phyloP scores from a whole-genome alignment of 1,140 invertebrate species.

The Diorhabda carinulata region DNA sequence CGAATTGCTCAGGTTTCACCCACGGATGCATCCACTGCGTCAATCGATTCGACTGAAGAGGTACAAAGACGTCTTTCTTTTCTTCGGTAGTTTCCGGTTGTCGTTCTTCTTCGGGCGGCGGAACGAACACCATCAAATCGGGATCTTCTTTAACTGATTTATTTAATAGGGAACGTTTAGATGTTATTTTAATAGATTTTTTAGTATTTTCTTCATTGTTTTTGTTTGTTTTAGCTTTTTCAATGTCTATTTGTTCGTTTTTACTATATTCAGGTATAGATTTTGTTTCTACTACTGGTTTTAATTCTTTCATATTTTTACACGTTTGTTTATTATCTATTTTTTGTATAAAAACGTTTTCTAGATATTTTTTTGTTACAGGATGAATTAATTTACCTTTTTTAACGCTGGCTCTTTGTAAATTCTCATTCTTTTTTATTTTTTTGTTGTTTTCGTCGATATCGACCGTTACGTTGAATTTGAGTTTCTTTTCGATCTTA shows the following conservation, averaged over 20 bases:
- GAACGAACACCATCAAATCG: conserved; percentile 41
- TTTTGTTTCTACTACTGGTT: neutral
- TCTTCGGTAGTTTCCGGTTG: conserved; percentile 30
- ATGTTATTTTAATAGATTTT: conserved; percentile 31
- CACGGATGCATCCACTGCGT: conserved; percentile 43
- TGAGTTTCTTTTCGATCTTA: conserved; percentile 36
- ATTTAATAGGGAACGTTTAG: conserved; percentile 43
- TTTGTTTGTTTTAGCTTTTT: conserved; percentile 24
- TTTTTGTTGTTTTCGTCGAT: conserved; percentile 17
- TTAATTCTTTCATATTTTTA: neutral
- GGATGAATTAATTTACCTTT: neutral
- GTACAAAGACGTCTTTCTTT: conserved; percentile 38
- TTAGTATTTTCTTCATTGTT: conserved; percentile 14
- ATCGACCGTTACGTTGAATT: conserved; percentile 38
- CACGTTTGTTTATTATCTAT: neutral
- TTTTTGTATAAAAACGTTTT: neutral
- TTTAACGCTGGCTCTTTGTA: too few species aligned
- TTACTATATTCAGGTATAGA: neutral
- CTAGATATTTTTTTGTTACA: neutral
- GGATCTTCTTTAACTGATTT: conserved; percentile 42
- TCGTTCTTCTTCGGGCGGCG: conserved; percentile 33
- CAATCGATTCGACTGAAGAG: conserved; percentile 44
- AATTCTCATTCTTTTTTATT: neutral
- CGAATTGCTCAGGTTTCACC: conserved; percentile 43
- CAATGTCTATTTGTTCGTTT: neutral